phyloP scores from a whole-genome alignment of 2,797 vertebrate genomes.

The Petrocephalus sullivani region DNA sequence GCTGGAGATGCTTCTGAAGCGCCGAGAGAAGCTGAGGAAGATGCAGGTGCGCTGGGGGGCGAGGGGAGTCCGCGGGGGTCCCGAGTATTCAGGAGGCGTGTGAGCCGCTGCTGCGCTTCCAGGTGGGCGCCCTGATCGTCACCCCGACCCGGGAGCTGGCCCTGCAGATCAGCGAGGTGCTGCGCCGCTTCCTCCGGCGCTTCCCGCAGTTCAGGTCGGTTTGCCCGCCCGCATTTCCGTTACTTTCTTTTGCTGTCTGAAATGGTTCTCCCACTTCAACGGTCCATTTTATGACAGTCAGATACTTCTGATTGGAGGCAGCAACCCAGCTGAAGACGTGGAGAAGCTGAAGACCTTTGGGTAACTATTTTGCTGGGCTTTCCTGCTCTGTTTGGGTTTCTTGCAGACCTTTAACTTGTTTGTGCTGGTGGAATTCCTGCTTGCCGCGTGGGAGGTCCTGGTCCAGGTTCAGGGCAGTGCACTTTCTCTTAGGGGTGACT shows the following conservation, averaged over 20 bases:
- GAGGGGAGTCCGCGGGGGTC: background rate
- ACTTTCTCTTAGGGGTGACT: background rate
- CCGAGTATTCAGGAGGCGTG: background rate
- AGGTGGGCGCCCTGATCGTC: conserved; percentile 90
- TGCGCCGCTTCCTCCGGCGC: conserved; percentile 70
- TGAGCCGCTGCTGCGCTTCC: background rate
- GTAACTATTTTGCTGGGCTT: conserved; percentile 52
- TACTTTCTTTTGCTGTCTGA: background rate
- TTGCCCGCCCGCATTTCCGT: background rate
- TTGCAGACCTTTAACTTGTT: background rate
- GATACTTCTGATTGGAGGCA: conserved; percentile 89
- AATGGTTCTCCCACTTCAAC: background rate
- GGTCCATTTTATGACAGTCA: conserved; percentile 62
- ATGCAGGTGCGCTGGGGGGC: conserved; percentile 68
- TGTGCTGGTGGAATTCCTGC: background rate
- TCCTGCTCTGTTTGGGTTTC: background rate
- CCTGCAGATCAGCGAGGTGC: conserved; percentile 85
- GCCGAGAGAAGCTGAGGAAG: conserved; percentile 86
- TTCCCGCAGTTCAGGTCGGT: conserved; percentile 83
- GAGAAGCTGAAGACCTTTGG: conserved; percentile 79
- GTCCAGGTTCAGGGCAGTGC: background rate
- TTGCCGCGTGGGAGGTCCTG: background rate
- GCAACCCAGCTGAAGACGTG: conserved; percentile 87
- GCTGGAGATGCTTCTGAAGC: conserved; percentile 80
- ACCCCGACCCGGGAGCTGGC: conserved; percentile 92